Conservation (phyloP, 2,888 invertebrate species). For the Diarsia mendica region DNA sequence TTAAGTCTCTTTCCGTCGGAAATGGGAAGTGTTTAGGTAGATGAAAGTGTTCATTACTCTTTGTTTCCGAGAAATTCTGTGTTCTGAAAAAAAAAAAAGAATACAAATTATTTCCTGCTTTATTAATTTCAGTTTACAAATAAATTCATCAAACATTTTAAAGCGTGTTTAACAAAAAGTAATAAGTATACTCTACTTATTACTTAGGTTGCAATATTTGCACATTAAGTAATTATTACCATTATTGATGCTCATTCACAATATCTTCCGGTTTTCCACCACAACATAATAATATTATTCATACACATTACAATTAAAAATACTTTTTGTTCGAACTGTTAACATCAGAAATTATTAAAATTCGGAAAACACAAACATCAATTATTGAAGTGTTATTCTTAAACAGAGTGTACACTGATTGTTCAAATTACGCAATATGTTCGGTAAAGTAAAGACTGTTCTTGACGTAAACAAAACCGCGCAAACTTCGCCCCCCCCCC, state of each 20-base stretch:
- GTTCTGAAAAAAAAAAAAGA: neutral
- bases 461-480: slow-evolving; percentile 43
- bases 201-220: neutral
- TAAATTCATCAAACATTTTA: neutral
- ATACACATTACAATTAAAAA: neutral
- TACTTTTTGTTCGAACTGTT: neutral
- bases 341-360: neutral
- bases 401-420: slow-evolving; percentile 36
- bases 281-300: neutral
- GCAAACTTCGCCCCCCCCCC: slow-evolving; percentile 24
- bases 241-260: neutral
- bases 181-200: neutral
- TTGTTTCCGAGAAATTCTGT: neutral
- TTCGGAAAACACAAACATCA: slow-evolving; percentile 8
- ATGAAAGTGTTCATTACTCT: neutral
- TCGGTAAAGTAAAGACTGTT: slow-evolving; percentile 36
- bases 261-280: neutral
- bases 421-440: slow-evolving; percentile 38
- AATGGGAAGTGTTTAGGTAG: slow-evolving; percentile 3
- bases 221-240: neutral
- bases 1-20: slow-evolving; percentile 58
- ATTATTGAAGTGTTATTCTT: slow-evolving; percentile 4
- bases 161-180: neutral
- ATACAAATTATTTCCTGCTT: neutral
- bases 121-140: neutral